Percentiles rank a stretch among this genome's conserved stretches.
phyloP scores from a whole-genome alignment of 2,888 invertebrate species.

The Pharmacophagus antenor region DNA sequence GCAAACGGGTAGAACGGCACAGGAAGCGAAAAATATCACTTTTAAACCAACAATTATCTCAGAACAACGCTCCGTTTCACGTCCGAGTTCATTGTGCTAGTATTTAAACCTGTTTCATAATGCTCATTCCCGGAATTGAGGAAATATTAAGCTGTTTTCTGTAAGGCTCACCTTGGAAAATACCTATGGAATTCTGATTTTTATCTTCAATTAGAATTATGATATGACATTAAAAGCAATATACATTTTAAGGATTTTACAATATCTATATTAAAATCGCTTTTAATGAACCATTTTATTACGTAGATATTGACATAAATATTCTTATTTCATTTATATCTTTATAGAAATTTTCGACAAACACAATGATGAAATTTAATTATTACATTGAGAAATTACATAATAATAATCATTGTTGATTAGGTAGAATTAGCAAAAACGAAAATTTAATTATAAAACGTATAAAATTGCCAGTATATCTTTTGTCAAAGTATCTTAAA shows the following conservation, averaged over 20 bases:
- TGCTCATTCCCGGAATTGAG: slow-evolving; percentile 25
- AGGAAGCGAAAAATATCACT: slow-evolving; percentile 32
- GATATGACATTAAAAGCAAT: neutral
- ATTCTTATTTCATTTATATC: no score
- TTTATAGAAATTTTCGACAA: no score
- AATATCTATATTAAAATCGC: neutral
- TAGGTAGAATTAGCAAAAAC: no score
- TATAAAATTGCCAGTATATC: no score
- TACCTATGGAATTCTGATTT: slow-evolving; percentile 19
- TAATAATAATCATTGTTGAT: no score
- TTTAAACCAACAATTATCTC: slow-evolving; percentile 25
- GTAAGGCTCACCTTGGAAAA: slow-evolving; percentile 14
- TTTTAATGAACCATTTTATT: neutral
- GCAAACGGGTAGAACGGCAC: slow-evolving; percentile 29
- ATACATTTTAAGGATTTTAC: neutral
- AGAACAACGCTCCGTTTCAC: slow-evolving; percentile 28
- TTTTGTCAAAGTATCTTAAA: no score
- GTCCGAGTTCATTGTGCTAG: slow-evolving; percentile 27
- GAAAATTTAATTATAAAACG: no score
- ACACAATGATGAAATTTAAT: no score
- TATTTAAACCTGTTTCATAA: slow-evolving; percentile 27
- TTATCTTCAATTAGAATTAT: neutral
- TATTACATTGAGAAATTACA: no score
- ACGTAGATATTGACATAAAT: neutral
- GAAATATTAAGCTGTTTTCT: slow-evolving; percentile 19